Evolutionary conservation across 2,797 vertebrate genomes (phyloP).

Genomic region (Sandelia bainsii): DNA sequence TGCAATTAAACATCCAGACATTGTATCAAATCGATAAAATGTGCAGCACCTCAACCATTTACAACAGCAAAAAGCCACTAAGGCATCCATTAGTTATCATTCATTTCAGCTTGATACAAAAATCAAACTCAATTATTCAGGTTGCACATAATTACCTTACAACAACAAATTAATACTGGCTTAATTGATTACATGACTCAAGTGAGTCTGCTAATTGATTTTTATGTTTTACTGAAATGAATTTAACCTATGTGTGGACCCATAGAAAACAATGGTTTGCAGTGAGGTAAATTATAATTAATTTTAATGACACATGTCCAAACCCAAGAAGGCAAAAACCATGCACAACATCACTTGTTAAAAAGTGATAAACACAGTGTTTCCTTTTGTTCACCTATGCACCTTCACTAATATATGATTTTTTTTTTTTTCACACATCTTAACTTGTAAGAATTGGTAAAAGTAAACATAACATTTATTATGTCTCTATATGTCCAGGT

Average conservation of each 20-base stretch:
- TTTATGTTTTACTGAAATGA: neutral
- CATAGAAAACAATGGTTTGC: neutral
- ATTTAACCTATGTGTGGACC: neutral
- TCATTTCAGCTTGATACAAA: neutral
- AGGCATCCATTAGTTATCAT: neutral
- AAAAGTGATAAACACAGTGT: too few species aligned
- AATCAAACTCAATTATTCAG: slow-evolving; percentile 11
- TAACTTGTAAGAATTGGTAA: too few species aligned
- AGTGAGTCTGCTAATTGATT: slow-evolving; percentile 12
- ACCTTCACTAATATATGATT: too few species aligned
- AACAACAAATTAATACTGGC: neutral
- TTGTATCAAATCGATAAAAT: neutral
- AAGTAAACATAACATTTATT: too few species aligned
- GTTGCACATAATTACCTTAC: slow-evolving; percentile 3
- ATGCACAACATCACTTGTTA: too few species aligned
- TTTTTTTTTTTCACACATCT: too few species aligned
- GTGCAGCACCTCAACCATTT: neutral
- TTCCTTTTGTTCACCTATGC: too few species aligned
- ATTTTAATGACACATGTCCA: too few species aligned
- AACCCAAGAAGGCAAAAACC: too few species aligned
- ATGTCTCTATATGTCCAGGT: too few species aligned
- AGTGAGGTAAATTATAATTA: neutral
- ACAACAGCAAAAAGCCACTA: neutral
- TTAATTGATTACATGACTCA: slow-evolving; percentile 11
- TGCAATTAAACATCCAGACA: neutral